Conservation (phyloP, 2,888 invertebrate species). For the Achlya flavicornis region DNA sequence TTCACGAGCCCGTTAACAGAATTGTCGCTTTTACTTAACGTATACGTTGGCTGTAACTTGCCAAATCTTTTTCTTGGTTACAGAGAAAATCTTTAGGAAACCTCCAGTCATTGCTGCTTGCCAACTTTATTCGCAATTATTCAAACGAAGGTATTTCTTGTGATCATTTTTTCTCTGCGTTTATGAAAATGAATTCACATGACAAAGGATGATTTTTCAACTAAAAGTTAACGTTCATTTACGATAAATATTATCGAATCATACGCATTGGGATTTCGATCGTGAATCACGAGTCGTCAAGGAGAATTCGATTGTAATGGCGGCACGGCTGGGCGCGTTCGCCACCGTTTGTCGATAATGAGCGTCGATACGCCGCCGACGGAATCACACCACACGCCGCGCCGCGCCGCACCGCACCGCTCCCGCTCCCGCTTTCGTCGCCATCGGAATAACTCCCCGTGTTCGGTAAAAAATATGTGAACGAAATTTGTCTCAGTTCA, state of each 20-base stretch:
- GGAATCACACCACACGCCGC: constrained; percentile 58
- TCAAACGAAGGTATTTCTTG: background rate
- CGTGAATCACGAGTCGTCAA: constrained; percentile 75
- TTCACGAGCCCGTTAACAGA: constrained; percentile 53
- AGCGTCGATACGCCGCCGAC: constrained; percentile 57
- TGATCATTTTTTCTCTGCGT: background rate
- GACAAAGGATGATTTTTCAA: background rate
- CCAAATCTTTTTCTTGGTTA: constrained; percentile 6
- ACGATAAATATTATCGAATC: constrained; percentile 46
- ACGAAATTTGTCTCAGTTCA: constrained; percentile 56
- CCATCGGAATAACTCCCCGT: constrained; percentile 54
- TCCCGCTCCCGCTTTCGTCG: constrained; percentile 29
- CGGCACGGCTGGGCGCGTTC: constrained; percentile 62
- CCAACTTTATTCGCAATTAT: background rate
- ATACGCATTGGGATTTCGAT: constrained; percentile 52
- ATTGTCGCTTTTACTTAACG: constrained; percentile 54
- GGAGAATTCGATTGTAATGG: constrained; percentile 70
- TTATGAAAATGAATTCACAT: background rate
- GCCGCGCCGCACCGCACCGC: background rate
- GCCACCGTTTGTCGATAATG: constrained; percentile 52
- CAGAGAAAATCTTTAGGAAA: constrained; percentile 1
- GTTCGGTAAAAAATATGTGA: constrained; percentile 64
- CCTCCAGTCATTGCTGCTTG: background rate
- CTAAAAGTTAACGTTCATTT: background rate
- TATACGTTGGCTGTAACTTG: constrained; percentile 26